These are phyloP conservation scores for Lepidostoma basale DNA, from an alignment of 1,140 invertebrate genomes.

Conservation along the genomic window DNA sequence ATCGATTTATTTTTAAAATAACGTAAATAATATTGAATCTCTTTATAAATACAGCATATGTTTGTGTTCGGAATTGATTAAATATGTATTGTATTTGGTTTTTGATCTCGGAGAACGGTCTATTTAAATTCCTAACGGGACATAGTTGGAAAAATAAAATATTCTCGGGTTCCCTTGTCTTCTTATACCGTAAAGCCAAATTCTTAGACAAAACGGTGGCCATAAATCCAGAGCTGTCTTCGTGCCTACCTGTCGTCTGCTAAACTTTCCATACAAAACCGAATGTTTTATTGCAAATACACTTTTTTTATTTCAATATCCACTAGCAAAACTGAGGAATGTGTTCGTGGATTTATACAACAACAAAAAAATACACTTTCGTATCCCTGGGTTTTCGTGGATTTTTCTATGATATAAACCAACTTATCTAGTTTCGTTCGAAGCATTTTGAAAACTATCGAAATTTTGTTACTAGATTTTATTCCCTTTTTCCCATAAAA, in stretches of 20 bases:
- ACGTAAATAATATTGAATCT: too few species aligned
- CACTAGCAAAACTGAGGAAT: conserved; percentile 5
- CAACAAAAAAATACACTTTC: not conserved
- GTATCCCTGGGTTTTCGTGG: too few species aligned
- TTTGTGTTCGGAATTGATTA: not conserved
- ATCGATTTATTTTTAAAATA: too few species aligned
- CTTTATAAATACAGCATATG: too few species aligned
- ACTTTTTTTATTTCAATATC: conserved; percentile 26
- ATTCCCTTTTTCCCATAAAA: too few species aligned
- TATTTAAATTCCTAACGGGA: conserved; percentile 26
- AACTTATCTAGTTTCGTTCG: too few species aligned
- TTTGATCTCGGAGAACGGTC: not conserved
- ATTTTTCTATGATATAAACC: too few species aligned
- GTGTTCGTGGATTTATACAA: conserved; percentile 4
- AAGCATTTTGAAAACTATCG: too few species aligned
- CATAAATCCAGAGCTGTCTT: conserved; percentile 30
- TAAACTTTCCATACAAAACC: conserved; percentile 18
- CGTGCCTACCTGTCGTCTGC: conserved; percentile 29
- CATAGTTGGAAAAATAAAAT: conserved; percentile 11
- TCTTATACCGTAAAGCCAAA: conserved; percentile 27
- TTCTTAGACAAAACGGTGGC: conserved; percentile 38
- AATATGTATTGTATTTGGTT: not conserved
- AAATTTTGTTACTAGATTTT: too few species aligned
- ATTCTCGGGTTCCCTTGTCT: conserved; percentile 12
- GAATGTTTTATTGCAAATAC: conserved; percentile 21